Conservation (phyloP, 2,797 vertebrate genomes). For the Sebastiscus tertius region DNA sequence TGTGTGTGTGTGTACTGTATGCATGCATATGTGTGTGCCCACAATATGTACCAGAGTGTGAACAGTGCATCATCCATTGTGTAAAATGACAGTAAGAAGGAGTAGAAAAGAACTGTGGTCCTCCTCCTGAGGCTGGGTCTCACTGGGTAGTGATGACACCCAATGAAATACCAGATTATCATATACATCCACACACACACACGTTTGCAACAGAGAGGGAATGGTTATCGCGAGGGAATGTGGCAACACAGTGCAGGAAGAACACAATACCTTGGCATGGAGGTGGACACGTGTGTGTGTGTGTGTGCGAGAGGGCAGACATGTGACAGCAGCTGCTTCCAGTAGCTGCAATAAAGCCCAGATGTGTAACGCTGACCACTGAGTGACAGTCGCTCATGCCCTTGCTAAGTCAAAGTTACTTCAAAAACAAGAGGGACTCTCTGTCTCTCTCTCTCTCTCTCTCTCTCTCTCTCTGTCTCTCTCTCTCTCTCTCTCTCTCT, state of each 20-base stretch:
- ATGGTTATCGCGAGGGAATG: conserved; percentile 7
- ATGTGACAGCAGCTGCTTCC: conserved; percentile 26
- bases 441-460: neutral
- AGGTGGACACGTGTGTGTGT: neutral
- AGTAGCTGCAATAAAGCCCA: neutral
- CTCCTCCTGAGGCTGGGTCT: conserved; percentile 22
- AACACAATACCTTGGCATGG: conserved; percentile 25
- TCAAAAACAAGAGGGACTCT: conserved; percentile 60
- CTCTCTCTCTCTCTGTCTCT: no score
- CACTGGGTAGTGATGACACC: conserved; percentile 51
- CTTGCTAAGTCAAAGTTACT: conserved; percentile 67
- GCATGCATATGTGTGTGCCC: neutral
- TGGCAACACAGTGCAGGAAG: conserved; percentile 1
- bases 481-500: conserved; percentile 1
- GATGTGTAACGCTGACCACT: conserved; percentile 27
- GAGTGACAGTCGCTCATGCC: conserved; percentile 46
- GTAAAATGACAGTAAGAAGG: neutral
- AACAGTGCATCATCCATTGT: conserved; percentile 20
- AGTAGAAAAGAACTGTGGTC: neutral
- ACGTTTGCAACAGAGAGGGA: neutral
- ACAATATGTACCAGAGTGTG: neutral
- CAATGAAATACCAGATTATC: conserved; percentile 45
- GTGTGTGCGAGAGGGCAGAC: neutral
- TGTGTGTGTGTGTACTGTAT: neutral
- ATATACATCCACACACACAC: conserved; percentile 2